Evolutionary conservation across 2,888 invertebrate genomes (phyloP).

Genomic region (Diabrotica balteata): DNA sequence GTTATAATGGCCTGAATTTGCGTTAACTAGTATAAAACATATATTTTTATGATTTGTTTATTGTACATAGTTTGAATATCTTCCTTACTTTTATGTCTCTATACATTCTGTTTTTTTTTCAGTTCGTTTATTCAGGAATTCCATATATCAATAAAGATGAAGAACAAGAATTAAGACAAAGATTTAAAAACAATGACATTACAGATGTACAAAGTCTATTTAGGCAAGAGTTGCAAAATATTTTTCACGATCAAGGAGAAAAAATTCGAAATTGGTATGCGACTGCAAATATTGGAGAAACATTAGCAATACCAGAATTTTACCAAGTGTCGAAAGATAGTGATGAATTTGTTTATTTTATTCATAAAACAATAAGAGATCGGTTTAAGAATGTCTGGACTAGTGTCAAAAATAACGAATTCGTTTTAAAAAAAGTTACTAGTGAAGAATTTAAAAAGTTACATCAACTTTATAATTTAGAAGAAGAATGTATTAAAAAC

Average conservation of each 20-base stretch:
- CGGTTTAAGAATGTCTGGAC: conserved; percentile 60
- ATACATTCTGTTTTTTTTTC: conserved; percentile 43
- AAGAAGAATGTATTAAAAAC: conserved; percentile 63
- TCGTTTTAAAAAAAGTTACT: conserved; percentile 56
- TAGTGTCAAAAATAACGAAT: conserved; percentile 49
- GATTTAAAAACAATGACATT: conserved; percentile 50
- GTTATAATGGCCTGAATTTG: too few relatives aligned
- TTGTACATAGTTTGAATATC: too few relatives aligned
- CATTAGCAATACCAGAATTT: conserved; percentile 45
- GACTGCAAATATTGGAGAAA: conserved; percentile 45
- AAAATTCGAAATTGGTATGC: conserved; percentile 56
- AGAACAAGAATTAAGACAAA: conserved; percentile 54
- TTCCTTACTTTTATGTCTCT: conserved; percentile 5
- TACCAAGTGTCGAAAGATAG: conserved; percentile 55
- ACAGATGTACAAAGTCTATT: conserved; percentile 55
- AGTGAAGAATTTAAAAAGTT: conserved; percentile 49
- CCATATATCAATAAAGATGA: conserved; percentile 70
- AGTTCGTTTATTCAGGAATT: conserved; percentile 74
- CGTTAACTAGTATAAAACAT: too few relatives aligned
- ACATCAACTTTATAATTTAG: conserved; percentile 57
- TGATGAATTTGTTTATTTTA: conserved; percentile 64
- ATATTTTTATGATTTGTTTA: too few relatives aligned
- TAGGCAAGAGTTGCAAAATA: conserved; percentile 34
- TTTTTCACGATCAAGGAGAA: conserved; percentile 54
- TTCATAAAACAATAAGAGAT: conserved; percentile 67